Evolutionary conservation across 2,888 invertebrate species (phyloP).

Genomic region (Lissonota sp.): DNA sequence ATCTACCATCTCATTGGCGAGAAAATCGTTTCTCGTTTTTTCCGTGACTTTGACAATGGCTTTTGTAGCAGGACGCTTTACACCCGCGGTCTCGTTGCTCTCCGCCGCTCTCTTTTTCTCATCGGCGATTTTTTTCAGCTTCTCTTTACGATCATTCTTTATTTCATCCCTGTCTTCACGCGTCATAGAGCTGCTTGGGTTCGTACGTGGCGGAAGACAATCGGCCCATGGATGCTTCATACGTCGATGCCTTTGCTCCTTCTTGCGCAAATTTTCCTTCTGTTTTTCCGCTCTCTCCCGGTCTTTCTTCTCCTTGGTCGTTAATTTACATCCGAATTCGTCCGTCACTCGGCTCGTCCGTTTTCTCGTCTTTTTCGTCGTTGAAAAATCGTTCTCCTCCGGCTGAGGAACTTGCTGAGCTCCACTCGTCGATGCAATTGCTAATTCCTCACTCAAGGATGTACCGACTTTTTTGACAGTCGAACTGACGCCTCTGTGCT

Average conservation of each 20-base stretch:
- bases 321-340: conserved; percentile 28
- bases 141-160: conserved; percentile 84
- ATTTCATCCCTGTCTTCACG: conserved; percentile 71
- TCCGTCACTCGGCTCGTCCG: background rate
- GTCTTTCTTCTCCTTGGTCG: conserved; percentile 56
- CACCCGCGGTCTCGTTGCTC: conserved; percentile 54
- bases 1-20: conserved; percentile 74
- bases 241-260: conserved; percentile 66
- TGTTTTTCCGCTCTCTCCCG: conserved; percentile 45
- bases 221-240: conserved; percentile 66
- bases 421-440: conserved; percentile 20
- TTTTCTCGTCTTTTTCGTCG: background rate
- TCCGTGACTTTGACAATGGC: conserved; percentile 84
- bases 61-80: conserved; percentile 68
- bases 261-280: conserved; percentile 51
- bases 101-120: conserved; percentile 78
- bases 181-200: background rate
- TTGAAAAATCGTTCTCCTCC: background rate
- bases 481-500: conserved; percentile 57
- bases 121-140: conserved; percentile 85
- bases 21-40: conserved; percentile 86
- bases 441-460: conserved; percentile 9
- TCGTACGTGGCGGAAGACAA: conserved; percentile 56
- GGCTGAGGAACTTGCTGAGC: background rate
- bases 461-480: conserved; percentile 43